phyloP scores from a whole-genome alignment of 2,113 vertebrate genomes.

The Hyperoodon ampullatus region DNA sequence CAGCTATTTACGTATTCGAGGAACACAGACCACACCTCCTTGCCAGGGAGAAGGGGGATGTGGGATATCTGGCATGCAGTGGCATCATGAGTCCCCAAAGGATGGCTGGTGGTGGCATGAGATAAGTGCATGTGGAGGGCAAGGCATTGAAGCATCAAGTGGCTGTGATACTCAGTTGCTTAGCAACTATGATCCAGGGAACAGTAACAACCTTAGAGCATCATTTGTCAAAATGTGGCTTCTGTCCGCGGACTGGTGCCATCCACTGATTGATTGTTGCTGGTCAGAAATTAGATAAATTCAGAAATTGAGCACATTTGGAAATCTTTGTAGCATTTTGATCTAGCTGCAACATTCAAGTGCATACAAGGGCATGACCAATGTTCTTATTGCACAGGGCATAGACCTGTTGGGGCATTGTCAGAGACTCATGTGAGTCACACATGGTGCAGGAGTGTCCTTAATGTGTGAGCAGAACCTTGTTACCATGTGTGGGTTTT shows the following conservation, averaged over 20 bases:
- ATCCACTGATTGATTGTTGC: not conserved
- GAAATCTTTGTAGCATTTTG: not conserved
- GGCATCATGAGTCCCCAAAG: not conserved
- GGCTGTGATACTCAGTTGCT: not conserved
- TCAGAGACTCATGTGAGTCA: too few species aligned
- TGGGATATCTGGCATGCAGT: too few species aligned
- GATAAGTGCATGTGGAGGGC: not conserved
- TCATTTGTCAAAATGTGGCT: not conserved
- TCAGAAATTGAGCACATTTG: not conserved
- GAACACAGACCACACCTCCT: not conserved
- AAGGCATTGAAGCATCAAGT: not conserved
- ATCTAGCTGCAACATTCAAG: not conserved
- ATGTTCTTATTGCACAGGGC: not conserved
- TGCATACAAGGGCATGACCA: not conserved
- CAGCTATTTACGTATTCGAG: not conserved
- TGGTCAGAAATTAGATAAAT: not conserved
- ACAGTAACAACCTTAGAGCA: not conserved
- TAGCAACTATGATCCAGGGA: not conserved
- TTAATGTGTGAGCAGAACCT: accelerated
- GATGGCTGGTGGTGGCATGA: not conserved
- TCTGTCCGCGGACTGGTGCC: not conserved
- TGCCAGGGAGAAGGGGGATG: not conserved
- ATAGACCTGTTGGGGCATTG: accelerated
- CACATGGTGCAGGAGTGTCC: accelerated
- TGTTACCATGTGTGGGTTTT: not conserved